Evolutionary conservation across 2,113 vertebrate species (phyloP).

Genomic region (Ovibos moschatus): DNA sequence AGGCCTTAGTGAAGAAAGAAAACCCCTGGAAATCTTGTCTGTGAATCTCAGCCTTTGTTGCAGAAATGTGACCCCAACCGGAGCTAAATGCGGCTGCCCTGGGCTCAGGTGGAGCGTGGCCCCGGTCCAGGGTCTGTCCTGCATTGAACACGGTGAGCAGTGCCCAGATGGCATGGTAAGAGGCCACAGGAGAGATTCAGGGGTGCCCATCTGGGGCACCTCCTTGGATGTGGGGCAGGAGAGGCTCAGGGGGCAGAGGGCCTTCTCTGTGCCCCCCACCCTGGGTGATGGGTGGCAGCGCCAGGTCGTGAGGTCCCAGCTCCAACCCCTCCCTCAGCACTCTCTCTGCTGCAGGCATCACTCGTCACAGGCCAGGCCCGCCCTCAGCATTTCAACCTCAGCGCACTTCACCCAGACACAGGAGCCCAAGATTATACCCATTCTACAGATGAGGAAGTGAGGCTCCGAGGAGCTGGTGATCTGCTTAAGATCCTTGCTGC

Average conservation of each 20-base stretch:
- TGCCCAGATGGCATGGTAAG: accelerated
- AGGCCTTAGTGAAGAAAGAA: not conserved
- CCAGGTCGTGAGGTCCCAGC: not conserved
- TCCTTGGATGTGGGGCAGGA: not conserved
- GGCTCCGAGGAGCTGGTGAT: not conserved
- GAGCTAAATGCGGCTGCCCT: accelerated
- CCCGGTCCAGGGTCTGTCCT: accelerated
- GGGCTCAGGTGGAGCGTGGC: too few relatives aligned
- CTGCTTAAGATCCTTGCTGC: not conserved
- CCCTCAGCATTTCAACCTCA: accelerated
- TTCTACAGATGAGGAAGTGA: not conserved
- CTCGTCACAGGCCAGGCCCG: accelerated
- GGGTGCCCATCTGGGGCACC: accelerated
- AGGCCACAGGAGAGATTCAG: not conserved
- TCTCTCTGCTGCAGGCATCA: accelerated
- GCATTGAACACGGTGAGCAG: accelerated
- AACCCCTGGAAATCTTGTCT: not conserved
- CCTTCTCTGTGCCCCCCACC: accelerated
- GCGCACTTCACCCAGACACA: accelerated
- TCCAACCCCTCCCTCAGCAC: accelerated
- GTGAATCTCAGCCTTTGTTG: not conserved
- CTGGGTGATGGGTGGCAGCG: accelerated
- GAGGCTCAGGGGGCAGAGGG: not conserved
- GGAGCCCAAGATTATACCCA: too few relatives aligned
- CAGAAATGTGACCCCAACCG: accelerated